A percentile compares a stretch with the other conserved stretches of the same genome.
These are phyloP conservation scores for Epinephelus fuscoguttatus DNA, from an alignment of 2,113 vertebrate genomes.

Conservation along the genomic window DNA sequence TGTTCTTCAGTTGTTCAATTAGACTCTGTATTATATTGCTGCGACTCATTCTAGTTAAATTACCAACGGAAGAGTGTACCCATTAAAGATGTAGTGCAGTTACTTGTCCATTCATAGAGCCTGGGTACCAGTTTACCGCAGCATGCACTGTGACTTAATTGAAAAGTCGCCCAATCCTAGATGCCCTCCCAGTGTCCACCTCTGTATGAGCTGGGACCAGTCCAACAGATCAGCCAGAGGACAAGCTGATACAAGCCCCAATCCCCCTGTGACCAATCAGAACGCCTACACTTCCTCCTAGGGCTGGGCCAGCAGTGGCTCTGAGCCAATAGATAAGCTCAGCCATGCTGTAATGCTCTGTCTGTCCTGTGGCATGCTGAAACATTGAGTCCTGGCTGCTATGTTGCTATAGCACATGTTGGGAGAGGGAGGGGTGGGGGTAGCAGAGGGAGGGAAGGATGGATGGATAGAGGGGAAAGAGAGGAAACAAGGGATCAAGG, in stretches of 20 bases:
- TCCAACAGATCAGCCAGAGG: conserved; percentile 78
- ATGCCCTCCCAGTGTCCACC: conserved; percentile 69
- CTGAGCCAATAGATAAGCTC: conserved; percentile 79
- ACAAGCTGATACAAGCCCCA: conserved; percentile 77
- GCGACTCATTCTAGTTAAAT: conserved; percentile 33
- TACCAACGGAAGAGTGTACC: conserved; percentile 14
- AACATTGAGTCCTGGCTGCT: conserved; percentile 69
- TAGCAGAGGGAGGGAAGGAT: conserved; percentile 31
- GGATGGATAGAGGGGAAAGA: conserved; percentile 56
- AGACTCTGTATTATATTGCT: conserved; percentile 32
- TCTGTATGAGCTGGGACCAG: conserved; percentile 70
- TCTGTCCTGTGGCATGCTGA: conserved; percentile 75
- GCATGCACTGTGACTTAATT: conserved; percentile 59
- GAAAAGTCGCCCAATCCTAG: conserved; percentile 63
- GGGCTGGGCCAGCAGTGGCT: conserved; percentile 75
- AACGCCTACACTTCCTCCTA: conserved; percentile 63
- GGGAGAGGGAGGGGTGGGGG: conserved; percentile 41
- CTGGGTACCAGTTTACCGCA: conserved; percentile 56
- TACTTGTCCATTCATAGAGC: conserved; percentile 24
- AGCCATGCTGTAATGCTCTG: conserved; percentile 73
- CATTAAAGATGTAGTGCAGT: conserved; percentile 40
- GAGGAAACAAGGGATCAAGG: conserved; percentile 54
- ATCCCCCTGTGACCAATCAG: conserved; percentile 77
- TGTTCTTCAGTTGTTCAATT: conserved; percentile 45
- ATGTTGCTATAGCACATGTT: conserved; percentile 71